Evolutionary conservation across 2,797 vertebrate genomes (phyloP), one percentile per base, ranked within the genome.

Genomic region (Leptodactylus fallax): DNA sequence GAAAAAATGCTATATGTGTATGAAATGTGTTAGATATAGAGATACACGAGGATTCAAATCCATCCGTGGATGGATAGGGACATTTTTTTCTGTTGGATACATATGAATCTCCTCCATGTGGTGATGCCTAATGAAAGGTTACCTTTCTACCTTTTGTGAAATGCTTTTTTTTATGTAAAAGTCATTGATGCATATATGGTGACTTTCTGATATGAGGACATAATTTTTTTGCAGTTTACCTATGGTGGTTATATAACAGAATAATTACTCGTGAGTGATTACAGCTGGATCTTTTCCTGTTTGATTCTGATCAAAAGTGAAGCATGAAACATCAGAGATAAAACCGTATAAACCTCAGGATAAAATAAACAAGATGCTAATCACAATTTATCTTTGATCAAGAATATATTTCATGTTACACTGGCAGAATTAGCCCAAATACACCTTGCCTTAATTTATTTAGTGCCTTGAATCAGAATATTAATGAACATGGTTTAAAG

Each of bases 261-360:
- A 90, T 83, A 87, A 90, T 79, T 76, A 76, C 91, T 91, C 87
- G 77, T 85, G 74, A 92, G 81, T 92, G 88, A 92, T 92, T 91
- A 94, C 93, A 94, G 65, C 87, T 88, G 49, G 11, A 56, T 51
- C 91, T 91, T 92, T 93, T 89, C 87, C 87, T 79, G 87, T 67
- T 78, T 79, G 90, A 92, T 88, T 91, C 7, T 85, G 81, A 87
- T 83, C 61, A 87, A 89, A 84, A 88, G 1, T 25, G 90, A 93
- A 87, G 81, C 88, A 93, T 93, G 85, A 94, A 92, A 91, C 87
- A 92, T 69, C 53, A 90, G 3, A 87, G 65, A 71, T 91, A 90
- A 91, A 71, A 74, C 88, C 91, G 69, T 79, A 83, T 82, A 76
- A 91, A 85, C 58, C 87, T 36, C 72, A 67, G 80, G 71, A 76